Base-by-base conservation (phyloP, 2,888 invertebrate genomes). In the Drosophila glabriapex region DNA sequence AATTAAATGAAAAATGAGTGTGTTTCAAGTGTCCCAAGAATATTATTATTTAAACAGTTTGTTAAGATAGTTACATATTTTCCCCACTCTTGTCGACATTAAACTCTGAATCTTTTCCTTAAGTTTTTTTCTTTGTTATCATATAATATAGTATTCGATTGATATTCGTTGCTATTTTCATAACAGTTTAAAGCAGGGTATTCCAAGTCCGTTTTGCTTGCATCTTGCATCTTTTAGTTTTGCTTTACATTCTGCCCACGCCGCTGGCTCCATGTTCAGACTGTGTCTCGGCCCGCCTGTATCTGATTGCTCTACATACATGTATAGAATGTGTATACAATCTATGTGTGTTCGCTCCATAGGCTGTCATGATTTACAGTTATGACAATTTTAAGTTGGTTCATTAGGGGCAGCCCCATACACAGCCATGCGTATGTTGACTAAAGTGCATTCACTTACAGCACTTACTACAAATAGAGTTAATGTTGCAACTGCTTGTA, bases 341-440 rank as follows among this genome's bases (percentile, higher is more conserved):
- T 67, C 58, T 46, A 61, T 58, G 54, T 80, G 63, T 88, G 76
- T 66, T 70, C 83, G 76, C 80, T 80, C 89, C 89, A 76, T 74
- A 76, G 82, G 76, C 76, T 84, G 73, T 81, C 90, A 87, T 85
- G 91, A 89, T 89, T 84, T 84, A 91, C 91, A 91, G 85, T 87
- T 85, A 85, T 81, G 88, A 87, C 91, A 85, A 87, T 85, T 91
- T 85, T 91, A 91, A 85, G 91, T 91, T 84, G 91, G 88, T 85
- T 85, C 91, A 91, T 85, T 91, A 91, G 88, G 67, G 74, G 54
- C 73, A 64, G 55, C n/a, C 71, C 52, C 55, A 69, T 2, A 16
- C 19, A 54, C 16, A 54, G 25, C 3, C 19, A n/a, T 14, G 35
- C 19, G 12, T 63, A 65, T 65, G 64, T 31, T 53, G 78, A 52